phyloP scores from a whole-genome alignment of 1,140 invertebrate species.

The Drosophila tristis region DNA sequence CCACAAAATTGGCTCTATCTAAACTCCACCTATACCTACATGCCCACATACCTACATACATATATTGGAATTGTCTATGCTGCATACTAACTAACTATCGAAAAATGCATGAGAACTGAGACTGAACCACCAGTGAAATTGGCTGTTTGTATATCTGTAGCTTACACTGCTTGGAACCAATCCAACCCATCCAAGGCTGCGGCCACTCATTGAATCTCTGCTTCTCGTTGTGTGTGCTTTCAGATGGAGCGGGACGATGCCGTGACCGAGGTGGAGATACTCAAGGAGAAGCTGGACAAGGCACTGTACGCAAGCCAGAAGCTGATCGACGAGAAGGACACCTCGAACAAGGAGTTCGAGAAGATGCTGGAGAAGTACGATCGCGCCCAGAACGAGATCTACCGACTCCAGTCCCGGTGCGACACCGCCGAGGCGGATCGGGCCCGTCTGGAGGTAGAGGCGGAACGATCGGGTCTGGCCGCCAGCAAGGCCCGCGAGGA shows the following conservation, averaged over 20 bases:
- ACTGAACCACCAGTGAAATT: constrained; percentile 63
- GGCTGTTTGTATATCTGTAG: constrained; percentile 82
- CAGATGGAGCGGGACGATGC: constrained; percentile 94
- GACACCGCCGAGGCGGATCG: constrained; percentile 94
- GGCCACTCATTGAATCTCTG: background rate
- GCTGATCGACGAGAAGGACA: constrained; percentile 94
- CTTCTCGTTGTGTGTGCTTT: constrained; percentile 25
- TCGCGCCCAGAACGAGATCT: constrained; percentile 94
- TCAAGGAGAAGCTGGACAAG: constrained; percentile 96
- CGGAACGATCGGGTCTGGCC: constrained; percentile 92
- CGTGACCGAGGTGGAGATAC: constrained; percentile 92
- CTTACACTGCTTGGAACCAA: constrained; percentile 44
- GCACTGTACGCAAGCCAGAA: constrained; percentile 91
- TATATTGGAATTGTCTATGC: constrained; percentile 47
- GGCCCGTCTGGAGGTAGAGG: constrained; percentile 92
- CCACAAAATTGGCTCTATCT: constrained; percentile 44
- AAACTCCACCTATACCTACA: constrained; percentile 1
- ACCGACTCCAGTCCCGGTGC: constrained; percentile 93
- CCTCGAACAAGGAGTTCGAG: constrained; percentile 94
- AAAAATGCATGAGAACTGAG: constrained; percentile 75
- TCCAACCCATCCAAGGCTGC: background rate
- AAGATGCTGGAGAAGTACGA: constrained; percentile 97
- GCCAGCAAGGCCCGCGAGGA: constrained; percentile 93
- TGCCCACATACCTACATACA: background rate
- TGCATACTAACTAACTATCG: constrained; percentile 55